Conservation (phyloP, 1,140 invertebrate genomes). For the Drosophila nigromelanica region DNA sequence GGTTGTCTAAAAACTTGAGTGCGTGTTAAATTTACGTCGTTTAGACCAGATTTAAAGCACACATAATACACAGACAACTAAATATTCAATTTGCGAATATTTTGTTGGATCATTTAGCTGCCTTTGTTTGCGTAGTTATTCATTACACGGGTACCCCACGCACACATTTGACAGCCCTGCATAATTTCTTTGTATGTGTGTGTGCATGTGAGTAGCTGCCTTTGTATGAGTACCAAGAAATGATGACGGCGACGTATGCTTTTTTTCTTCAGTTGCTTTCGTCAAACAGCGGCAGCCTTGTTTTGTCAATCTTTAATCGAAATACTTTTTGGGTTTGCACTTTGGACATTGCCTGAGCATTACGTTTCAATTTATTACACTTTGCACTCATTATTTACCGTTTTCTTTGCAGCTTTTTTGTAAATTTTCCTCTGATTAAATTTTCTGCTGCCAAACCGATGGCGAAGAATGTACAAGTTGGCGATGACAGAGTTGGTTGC, state of each 20-base stretch:
- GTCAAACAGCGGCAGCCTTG: slow-evolving; percentile 48
- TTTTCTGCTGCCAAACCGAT: slow-evolving; percentile 74
- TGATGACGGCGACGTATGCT: slow-evolving; percentile 74
- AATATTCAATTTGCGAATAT: neutral
- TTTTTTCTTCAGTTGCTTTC: slow-evolving; percentile 59
- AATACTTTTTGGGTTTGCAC: slow-evolving; percentile 6
- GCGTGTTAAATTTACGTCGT: slow-evolving; percentile 17
- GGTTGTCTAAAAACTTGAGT: slow-evolving; percentile 45
- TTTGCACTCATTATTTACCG: slow-evolving; percentile 64
- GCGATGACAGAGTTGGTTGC: slow-evolving; percentile 38
- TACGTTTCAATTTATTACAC: slow-evolving; percentile 38
- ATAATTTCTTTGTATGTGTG: slow-evolving; percentile 50
- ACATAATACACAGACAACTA: neutral
- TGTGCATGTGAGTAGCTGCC: slow-evolving; percentile 34
- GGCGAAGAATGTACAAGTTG: slow-evolving; percentile 58
- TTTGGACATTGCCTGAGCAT: slow-evolving; percentile 9
- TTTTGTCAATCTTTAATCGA: slow-evolving; percentile 38
- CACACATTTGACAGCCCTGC: slow-evolving; percentile 45
- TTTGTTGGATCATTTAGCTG: slow-evolving; percentile 12
- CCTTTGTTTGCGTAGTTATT: slow-evolving; percentile 32
- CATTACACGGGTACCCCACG: slow-evolving; percentile 24
- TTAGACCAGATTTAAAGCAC: slow-evolving; percentile 9
- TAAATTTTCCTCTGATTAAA: slow-evolving; percentile 58
- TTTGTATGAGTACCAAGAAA: slow-evolving; percentile 65
- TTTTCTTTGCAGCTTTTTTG: slow-evolving; percentile 37